Evolutionary conservation across 2,888 invertebrate genomes (phyloP).

Genomic region (Agrotis clavis): DNA sequence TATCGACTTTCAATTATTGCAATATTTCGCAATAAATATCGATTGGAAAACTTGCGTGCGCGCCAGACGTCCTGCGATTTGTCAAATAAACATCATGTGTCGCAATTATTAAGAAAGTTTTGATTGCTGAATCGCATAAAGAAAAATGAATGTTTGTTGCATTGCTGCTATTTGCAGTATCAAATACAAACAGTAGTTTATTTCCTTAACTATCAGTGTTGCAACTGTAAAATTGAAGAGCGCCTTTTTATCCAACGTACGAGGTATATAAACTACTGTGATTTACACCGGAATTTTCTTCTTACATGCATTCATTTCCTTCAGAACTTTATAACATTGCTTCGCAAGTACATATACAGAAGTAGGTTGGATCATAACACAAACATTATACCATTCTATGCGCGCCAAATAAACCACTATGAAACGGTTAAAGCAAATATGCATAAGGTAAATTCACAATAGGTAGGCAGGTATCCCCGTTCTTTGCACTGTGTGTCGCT

Average conservation of each 20-base stretch:
- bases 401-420: constrained; percentile 49
- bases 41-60: constrained; percentile 61
- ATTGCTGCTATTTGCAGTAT: constrained; percentile 1
- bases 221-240: constrained; percentile 26
- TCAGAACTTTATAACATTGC: neutral
- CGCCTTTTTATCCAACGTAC: constrained; percentile 7
- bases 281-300: constrained; percentile 31
- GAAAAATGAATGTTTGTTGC: neutral
- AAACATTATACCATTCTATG: constrained; percentile 32
- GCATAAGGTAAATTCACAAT: constrained; percentile 59
- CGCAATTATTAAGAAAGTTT: constrained; percentile 39
- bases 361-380: constrained; percentile 28
- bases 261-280: constrained; percentile 13
- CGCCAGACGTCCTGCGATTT: constrained; percentile 45
- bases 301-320: constrained; percentile 17
- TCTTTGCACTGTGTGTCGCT: constrained; percentile 68
- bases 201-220: constrained; percentile 7
- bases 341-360: neutral
- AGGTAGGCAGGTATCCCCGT: constrained; percentile 61
- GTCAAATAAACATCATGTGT: constrained; percentile 42
- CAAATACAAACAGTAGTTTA: constrained; percentile 4
- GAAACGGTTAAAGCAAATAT: constrained; percentile 64
- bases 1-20: constrained; percentile 71
- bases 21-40: constrained; percentile 63
- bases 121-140: constrained; percentile 9